Evolutionary conservation across 2,797 vertebrate genomes (phyloP).

Genomic region (Pseudochirops cupreus): DNA sequence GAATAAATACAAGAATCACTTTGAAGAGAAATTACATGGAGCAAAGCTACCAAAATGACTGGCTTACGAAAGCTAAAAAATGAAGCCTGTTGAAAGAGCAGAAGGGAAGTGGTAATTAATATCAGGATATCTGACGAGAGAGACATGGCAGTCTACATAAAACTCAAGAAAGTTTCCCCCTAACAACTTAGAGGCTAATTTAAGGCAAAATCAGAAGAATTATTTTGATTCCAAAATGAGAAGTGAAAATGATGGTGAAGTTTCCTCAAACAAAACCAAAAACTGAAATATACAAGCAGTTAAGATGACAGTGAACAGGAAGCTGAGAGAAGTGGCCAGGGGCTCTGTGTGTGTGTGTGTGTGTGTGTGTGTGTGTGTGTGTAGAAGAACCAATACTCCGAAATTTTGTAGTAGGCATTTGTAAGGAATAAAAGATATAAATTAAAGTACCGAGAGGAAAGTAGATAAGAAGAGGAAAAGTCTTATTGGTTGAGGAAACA

Average conservation of each 20-base stretch:
- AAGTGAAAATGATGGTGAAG: slow-evolving; percentile 58
- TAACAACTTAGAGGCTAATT: slow-evolving; percentile 61
- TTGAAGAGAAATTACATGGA: slow-evolving; percentile 35
- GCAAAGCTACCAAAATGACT: slow-evolving; percentile 42
- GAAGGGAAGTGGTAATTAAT: slow-evolving; percentile 29
- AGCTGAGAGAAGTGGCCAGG: slow-evolving; percentile 38
- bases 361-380: too few relatives aligned
- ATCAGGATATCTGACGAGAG: background rate
- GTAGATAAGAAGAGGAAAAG: slow-evolving; percentile 29
- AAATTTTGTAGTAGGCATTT: slow-evolving; percentile 13
- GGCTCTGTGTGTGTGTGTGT: too few relatives aligned
- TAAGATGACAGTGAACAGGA: slow-evolving; percentile 55
- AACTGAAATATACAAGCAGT: slow-evolving; percentile 56
- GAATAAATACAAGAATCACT: slow-evolving; percentile 52
- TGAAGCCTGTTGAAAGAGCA: background rate
- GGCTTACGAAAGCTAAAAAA: slow-evolving; percentile 2
- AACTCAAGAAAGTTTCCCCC: slow-evolving; percentile 6
- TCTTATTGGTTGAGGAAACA: slow-evolving; percentile 16
- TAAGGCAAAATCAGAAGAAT: slow-evolving; percentile 53
- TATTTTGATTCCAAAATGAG: slow-evolving; percentile 52
- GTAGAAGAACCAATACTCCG: slow-evolving; percentile 53
- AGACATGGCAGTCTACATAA: slow-evolving; percentile 25
- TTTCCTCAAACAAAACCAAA: slow-evolving; percentile 50
- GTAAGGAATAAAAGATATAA: slow-evolving; percentile 15
- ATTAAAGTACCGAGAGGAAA: slow-evolving; percentile 24